A percentile compares a stretch with the other conserved stretches of the same genome.
Evolutionary conservation across 2,888 invertebrate species (phyloP).

Genomic region (Biston betularia): DNA sequence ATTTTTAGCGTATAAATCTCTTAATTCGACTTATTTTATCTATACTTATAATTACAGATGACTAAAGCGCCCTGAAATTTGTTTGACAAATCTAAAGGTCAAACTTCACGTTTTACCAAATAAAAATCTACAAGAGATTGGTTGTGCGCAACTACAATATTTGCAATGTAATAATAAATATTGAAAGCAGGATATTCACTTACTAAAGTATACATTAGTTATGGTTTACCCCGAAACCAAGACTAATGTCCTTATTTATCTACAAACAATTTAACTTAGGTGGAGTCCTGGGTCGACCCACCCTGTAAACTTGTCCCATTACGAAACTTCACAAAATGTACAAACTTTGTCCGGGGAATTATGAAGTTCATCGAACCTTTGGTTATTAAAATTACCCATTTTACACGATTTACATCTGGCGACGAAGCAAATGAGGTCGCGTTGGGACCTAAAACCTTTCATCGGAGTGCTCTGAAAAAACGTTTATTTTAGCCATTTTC

Average conservation of each 20-base stretch:
- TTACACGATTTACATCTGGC: conserved; percentile 11
- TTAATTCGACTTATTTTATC: too few relatives aligned
- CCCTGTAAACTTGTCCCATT: conserved; percentile 14
- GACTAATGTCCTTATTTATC: conserved; percentile 4
- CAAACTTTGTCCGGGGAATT: conserved; percentile 17
- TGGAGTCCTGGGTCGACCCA: conserved; percentile 3
- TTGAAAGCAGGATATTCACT: neutral
- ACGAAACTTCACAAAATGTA: conserved; percentile 20
- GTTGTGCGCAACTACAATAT: too few relatives aligned
- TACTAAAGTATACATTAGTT: neutral
- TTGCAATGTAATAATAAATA: neutral
- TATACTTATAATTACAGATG: too few relatives aligned
- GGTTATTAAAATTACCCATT: conserved; percentile 33
- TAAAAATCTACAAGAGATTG: too few relatives aligned
- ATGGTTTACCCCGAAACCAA: neutral
- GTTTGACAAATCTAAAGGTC: too few relatives aligned
- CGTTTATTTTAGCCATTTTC: conserved; percentile 22
- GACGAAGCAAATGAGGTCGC: conserved; percentile 20
- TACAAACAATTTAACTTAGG: conserved; percentile 1
- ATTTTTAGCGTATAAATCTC: too few relatives aligned
- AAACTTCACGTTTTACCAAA: too few relatives aligned
- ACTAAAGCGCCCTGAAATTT: too few relatives aligned
- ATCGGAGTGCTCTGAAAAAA: conserved; percentile 21
- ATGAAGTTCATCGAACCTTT: conserved; percentile 32
- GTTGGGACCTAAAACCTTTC: conserved; percentile 11